Evolutionary conservation across 2,888 invertebrate genomes (phyloP).

Genomic region (Reticulitermes lucifugus): DNA sequence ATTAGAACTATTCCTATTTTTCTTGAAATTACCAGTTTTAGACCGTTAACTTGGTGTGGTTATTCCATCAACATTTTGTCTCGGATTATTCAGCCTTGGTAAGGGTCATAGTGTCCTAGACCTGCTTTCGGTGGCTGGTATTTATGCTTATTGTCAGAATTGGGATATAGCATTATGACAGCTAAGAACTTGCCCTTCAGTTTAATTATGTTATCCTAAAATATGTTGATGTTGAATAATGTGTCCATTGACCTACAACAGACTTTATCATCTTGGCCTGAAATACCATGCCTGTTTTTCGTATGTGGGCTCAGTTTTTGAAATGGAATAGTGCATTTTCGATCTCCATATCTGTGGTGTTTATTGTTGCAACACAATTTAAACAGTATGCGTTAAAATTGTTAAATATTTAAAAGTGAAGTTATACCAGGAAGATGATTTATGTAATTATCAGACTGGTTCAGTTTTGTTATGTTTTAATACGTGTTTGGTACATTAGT

Average conservation of each 20-base stretch:
- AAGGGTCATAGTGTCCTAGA: conserved; percentile 21
- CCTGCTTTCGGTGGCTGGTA: not conserved
- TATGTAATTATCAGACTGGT: no score
- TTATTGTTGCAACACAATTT: no score
- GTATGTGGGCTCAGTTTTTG: not conserved
- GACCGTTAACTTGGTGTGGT: not conserved
- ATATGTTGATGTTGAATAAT: conserved; percentile 3
- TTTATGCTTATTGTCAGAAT: not conserved
- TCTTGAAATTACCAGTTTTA: not conserved
- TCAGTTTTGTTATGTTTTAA: no score
- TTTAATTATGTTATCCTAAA: not conserved
- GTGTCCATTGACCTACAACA: conserved; percentile 49
- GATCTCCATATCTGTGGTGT: no score
- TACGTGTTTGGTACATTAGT: no score
- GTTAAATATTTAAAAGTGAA: no score
- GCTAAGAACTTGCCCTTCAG: not conserved
- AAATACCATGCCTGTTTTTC: not conserved
- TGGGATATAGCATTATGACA: not conserved
- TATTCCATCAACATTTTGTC: not conserved
- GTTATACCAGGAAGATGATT: no score
- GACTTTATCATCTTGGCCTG: not conserved
- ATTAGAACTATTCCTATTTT: not conserved
- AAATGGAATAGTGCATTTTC: no score
- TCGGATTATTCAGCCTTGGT: conserved; percentile 19
- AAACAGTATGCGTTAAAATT: no score